Base-by-base conservation (phyloP, 1,140 invertebrate species). In the Phocides pigmalion region DNA sequence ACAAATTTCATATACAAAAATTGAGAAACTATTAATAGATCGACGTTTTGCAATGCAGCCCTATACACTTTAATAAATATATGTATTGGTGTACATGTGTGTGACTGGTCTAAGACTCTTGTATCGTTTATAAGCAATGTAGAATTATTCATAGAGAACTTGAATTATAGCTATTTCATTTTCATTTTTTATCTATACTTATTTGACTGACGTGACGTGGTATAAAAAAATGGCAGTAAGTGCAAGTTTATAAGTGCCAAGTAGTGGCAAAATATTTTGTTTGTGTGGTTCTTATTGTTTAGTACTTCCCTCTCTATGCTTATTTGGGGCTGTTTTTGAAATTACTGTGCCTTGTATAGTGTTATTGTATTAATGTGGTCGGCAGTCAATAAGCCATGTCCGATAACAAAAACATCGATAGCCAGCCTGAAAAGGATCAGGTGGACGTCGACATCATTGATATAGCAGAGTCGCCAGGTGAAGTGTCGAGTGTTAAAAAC, bases 361-460 rank as follows among this genome's bases (percentile, higher is more conserved):
- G 63, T 72, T 47, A 66, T 75, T 68, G 74, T 84, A 74, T 81
- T 86, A 79, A 90, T 90, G 88, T 87, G 67, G 68, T 69, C 73
- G 66, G 70, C 72, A 66, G 54, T 64, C 62, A 74, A 62, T 70
- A 77, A 74, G 73, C 63, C 50, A 90, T 90, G 88, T 87, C 88
- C 64, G 82, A 87, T 74, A 82, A 79, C 74, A 82, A 81, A 84
- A 88, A 84, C 71, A 78, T 83, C 73, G 72, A 87, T 67, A 78
- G 64, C 76, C 74, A 72, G 67, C 74, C 67, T 72, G 79, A 81
- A 68, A 77, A 70, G 74, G 77, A 81, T 62, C 75, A 80, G 76
- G 68, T 62, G 35, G 76, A 83, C 62, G 70, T 70, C 68, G 82
- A 83, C 58, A 74, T 69, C 49, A 81, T 44, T 17, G 42, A 84